Conservation (phyloP, 2,888 invertebrate genomes). For the Agriopis marginaria region DNA sequence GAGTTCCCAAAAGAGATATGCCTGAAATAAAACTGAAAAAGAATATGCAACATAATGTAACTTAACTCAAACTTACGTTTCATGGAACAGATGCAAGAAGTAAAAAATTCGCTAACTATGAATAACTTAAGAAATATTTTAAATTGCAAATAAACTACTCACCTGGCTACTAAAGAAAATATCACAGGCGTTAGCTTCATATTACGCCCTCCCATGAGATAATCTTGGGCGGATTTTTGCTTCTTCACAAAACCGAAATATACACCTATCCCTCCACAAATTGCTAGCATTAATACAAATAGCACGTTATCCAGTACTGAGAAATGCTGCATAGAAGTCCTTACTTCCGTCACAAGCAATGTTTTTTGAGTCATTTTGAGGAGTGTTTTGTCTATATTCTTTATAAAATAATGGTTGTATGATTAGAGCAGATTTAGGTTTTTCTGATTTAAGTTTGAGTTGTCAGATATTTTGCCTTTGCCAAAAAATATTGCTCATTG, state of each 20-base stretch:
- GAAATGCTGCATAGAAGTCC: conserved; percentile 75
- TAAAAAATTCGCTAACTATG: not conserved
- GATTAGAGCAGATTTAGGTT: not conserved
- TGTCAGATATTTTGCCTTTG: too few relatives aligned
- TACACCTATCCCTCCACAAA: conserved; percentile 91
- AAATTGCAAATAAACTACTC: conserved; percentile 45
- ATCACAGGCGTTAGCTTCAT: conserved; percentile 93
- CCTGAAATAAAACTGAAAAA: conserved; percentile 89
- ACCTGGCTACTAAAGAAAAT: conserved; percentile 93
- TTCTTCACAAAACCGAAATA: conserved; percentile 92
- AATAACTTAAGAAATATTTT: not conserved
- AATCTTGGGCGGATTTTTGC: conserved; percentile 87
- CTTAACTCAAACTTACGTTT: not conserved
- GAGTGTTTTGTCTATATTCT: not conserved
- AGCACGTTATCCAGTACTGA: conserved; percentile 88
- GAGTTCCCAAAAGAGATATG: conserved; percentile 91
- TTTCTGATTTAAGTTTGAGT: not conserved
- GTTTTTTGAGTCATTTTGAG: conserved; percentile 54
- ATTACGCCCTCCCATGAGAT: conserved; percentile 92
- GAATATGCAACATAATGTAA: not conserved
- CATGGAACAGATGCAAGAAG: not conserved
- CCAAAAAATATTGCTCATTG: too few relatives aligned
- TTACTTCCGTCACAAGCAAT: conserved; percentile 61
- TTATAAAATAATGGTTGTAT: not conserved
- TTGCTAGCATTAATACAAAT: conserved; percentile 89